Conservation (phyloP, 2,888 invertebrate genomes). For the Tubiluchus corallicola region DNA sequence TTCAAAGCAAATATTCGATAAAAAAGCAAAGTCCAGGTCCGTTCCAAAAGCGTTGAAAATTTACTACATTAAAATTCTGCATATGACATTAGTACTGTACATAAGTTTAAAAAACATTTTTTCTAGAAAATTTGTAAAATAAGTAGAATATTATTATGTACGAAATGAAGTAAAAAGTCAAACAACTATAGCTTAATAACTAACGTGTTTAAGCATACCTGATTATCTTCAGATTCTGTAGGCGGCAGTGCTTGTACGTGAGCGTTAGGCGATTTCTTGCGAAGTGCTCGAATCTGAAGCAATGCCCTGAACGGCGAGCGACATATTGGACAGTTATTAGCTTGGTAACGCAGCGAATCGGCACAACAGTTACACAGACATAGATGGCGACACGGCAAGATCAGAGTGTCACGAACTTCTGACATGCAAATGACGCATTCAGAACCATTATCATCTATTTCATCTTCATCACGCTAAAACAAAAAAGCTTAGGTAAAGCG, state of each 20-base stretch:
- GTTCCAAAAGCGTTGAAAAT: too few species aligned
- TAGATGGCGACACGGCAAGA: conserved; percentile 86
- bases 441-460: conserved; percentile 78
- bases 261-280: conserved; percentile 36
- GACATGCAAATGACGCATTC: conserved; percentile 99
- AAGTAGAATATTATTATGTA: too few species aligned
- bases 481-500: too few species aligned
- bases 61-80: too few species aligned
- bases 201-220: neutral
- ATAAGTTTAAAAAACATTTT: too few species aligned
- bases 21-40: too few species aligned
- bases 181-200: too few species aligned
- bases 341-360: conserved; percentile 75
- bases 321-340: conserved; percentile 97
- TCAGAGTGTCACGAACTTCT: conserved; percentile 86
- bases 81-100: too few species aligned
- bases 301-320: conserved; percentile 94
- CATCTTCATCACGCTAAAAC: conserved; percentile 45
- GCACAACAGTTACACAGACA: conserved; percentile 95
- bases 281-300: conserved; percentile 79
- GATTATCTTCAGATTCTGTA: neutral
- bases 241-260: neutral
- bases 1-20: too few species aligned
- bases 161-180: too few species aligned
- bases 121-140: too few species aligned